Evolutionary conservation across 2,797 vertebrate genomes (phyloP), one percentile per base, ranked within the genome.

Genomic region (Hyperoplus lanceolatus): DNA sequence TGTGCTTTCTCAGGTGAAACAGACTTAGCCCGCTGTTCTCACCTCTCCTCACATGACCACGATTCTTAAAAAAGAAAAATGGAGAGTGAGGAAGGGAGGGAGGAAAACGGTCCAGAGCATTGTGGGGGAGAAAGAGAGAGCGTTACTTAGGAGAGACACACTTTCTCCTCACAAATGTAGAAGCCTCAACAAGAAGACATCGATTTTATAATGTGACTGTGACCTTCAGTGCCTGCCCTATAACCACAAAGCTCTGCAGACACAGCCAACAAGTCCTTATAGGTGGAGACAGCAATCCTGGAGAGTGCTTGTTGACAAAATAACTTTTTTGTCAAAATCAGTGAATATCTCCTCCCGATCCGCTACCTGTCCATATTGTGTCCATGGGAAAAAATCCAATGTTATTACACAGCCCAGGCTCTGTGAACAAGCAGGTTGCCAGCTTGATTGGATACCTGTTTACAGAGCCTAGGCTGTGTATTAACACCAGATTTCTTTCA

Each of bases 101-200:
- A 56, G 29, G 14, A 13, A 36, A 60, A 41, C 54, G 16, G 48
- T 60, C 16, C 50, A 58, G 43, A 29, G 65, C 58, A 36, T 43
- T 7, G 15, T 58, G 66, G 60, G 21, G 54, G 72, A 76, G 73
- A 61, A 38, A 14, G 15, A 38, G 64, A 21, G 62, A 63, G 53
- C 2, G 29, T 65, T 76, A 29, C 10, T 74, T 41, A 43, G 54
- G 53, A n/a, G 58, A 75, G 73, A 48, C 42, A 36, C 49, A 39
- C 68, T 62, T 50, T 67, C 75, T 81, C 67, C 79, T 90, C 85
- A 83, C 81, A 88, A 29, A 90, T 90, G 83, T 92, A 92, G 89
- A 86, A 89, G 79, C 84, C 76, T 76, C 38, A 9, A 82, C 38
- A 21, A 75, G 75, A 70, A 46, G 65, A 39, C 74, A 89, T 87